These are phyloP conservation scores for Argentina silus DNA, from an alignment of 2,797 vertebrate genomes.

Conservation along the genomic window DNA sequence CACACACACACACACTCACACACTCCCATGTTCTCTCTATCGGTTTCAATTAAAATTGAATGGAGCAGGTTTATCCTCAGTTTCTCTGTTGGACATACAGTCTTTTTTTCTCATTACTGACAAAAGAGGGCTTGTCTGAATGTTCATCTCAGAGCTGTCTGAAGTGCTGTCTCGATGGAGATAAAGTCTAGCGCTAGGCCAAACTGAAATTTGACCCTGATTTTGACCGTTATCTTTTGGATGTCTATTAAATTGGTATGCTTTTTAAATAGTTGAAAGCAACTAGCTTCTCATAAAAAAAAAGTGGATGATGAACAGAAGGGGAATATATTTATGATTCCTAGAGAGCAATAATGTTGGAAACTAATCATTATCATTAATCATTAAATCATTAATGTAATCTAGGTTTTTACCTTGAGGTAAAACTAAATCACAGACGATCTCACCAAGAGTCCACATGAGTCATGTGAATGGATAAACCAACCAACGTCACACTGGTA, in stretches of 20 bases:
- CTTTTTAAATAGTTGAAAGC: neutral
- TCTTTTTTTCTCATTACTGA: neutral
- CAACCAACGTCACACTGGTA: slow-evolving; percentile 19
- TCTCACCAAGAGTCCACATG: slow-evolving; percentile 37
- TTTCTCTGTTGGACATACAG: neutral
- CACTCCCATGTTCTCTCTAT: too few species aligned
- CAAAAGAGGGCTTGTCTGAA: slow-evolving; percentile 9
- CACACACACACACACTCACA: too few species aligned
- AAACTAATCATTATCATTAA: too few species aligned
- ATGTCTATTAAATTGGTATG: too few species aligned
- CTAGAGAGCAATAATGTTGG: too few species aligned
- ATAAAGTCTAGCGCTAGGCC: slow-evolving; percentile 29
- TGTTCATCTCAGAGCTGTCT: slow-evolving; percentile 38
- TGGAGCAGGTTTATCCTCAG: neutral
- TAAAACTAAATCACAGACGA: slow-evolving; percentile 21
- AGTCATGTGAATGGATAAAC: slow-evolving; percentile 23
- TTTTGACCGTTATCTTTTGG: neutral
- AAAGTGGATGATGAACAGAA: too few species aligned
- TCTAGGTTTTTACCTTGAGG: neutral
- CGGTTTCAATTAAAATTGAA: neutral
- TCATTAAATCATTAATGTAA: slow-evolving; percentile 11
- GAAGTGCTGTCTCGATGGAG: slow-evolving; percentile 45
- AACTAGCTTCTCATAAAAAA: neutral
- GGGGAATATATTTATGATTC: too few species aligned
- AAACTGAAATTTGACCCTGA: slow-evolving; percentile 25